Conservation (phyloP, 2,797 vertebrate genomes). For the Rhabdophis nuchalis region DNA sequence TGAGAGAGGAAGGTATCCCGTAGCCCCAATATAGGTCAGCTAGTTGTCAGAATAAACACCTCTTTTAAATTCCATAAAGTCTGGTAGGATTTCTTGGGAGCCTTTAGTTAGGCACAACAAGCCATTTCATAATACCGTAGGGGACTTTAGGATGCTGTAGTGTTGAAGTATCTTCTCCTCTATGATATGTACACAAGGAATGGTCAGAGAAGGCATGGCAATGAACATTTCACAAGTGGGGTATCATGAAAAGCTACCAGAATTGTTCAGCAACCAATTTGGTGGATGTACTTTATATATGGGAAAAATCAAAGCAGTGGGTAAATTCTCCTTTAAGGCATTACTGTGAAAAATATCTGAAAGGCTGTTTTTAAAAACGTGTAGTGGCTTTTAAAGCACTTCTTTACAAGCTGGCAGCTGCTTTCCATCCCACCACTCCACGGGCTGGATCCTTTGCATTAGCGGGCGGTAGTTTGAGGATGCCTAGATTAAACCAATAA, state of each 20-base stretch:
- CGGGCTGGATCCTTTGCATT: no score
- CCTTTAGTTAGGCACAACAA: not conserved
- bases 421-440: no score
- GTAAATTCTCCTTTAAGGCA: no score
- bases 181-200: not conserved
- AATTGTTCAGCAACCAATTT: no score
- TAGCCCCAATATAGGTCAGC: not conserved
- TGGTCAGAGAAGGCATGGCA: not conserved
- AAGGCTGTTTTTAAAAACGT: no score
- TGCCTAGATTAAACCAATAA: not conserved
- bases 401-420: no score
- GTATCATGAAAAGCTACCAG: no score
- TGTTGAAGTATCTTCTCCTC: not conserved
- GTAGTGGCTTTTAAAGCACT: no score
- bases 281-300: no score
- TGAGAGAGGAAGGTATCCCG: not conserved
- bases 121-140: not conserved
- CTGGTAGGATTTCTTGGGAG: not conserved
- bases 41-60: not conserved
- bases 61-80: not conserved
- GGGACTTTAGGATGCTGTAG: not conserved
- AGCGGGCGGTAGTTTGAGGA: no score
- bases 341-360: no score
- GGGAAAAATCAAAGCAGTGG: no score
- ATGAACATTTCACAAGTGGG: not conserved